Evolutionary conservation across 2,888 invertebrate genomes (phyloP).

Genomic region (Melanophora roralis): DNA sequence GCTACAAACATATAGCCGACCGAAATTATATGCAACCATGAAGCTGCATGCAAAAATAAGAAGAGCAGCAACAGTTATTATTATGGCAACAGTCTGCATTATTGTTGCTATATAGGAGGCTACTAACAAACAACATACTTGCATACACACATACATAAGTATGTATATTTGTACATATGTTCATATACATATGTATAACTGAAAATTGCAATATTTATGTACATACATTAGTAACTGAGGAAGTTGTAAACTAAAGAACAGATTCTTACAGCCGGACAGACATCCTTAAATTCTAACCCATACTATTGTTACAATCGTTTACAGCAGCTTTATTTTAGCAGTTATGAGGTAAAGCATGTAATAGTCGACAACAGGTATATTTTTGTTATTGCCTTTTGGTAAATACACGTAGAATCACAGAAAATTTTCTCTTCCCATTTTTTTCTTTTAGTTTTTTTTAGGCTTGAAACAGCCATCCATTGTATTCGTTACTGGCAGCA

Average conservation of each 20-base stretch:
- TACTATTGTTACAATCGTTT: constrained; percentile 2
- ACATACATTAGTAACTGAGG: background rate
- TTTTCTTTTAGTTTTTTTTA: constrained; percentile 6
- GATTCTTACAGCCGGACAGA: background rate
- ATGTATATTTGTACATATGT: too few relatives aligned
- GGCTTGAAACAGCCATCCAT: constrained; percentile 13
- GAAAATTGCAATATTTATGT: too few relatives aligned
- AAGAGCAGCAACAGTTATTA: constrained; percentile 43
- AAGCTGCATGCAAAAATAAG: constrained; percentile 13
- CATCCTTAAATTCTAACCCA: background rate
- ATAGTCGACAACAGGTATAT: background rate
- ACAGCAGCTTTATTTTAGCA: background rate
- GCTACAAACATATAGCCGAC: background rate
- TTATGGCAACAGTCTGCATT: constrained; percentile 27
- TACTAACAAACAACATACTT: background rate
- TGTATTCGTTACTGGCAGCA: background rate
- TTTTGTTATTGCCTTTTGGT: background rate
- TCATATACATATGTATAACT: too few relatives aligned
- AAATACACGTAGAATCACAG: background rate
- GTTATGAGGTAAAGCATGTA: background rate
- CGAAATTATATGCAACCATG: background rate
- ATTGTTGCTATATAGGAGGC: constrained; percentile 39
- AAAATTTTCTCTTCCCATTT: background rate
- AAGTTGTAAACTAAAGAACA: background rate
- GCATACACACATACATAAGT: background rate